Base-by-base conservation (phyloP, 2,113 vertebrate genomes). In the Pachyramphus minor region DNA sequence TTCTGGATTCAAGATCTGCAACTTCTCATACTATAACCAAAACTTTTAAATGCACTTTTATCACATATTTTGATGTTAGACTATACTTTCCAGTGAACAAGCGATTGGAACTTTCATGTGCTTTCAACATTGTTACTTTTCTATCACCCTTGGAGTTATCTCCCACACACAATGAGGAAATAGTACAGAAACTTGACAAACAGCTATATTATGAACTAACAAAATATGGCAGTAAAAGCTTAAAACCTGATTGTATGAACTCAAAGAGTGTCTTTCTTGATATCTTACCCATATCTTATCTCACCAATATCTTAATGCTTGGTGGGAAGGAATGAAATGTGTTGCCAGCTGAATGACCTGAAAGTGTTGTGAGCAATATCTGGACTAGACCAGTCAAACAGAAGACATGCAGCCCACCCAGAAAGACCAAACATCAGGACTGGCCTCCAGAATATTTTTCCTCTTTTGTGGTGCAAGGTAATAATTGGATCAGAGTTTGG, bases 401-500 rank as follows among this genome's bases (percentile, higher is more conserved):
- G 76, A 69, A 89, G 78, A 87, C 20, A 12, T 19, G 31, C 44
- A 84, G 96, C 68, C 95, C 97, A 97, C 97, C 93, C 95, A 97
- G 88, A 86, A 59, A 96, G 58, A 72, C 33, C 44, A 81, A 85
- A 39, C 4, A 0, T 52, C 78, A 41, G 4, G 47, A 94, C 39
- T 77, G 72, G 83, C 88, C 84, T 94, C 90, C 62, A 88, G 91
- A 94, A 80, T 66, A 75, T 72, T 94, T 64, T 79, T 60, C 31
- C 30, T 80, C 78, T 66, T 90, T 76, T 87, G 60, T 23, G 80
- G 75, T 39, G 88, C 76, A 88, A 93, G 92, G 87, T 93, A 93
- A 93, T 95, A 96, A 96, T 15, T 96, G 90, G 79, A 88, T 88
- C 91, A 95, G 93, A 95, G 64, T 64, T 92, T 64, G 55, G 39